Evolutionary conservation across 2,888 invertebrate genomes (phyloP), one percentile per base, ranked within the genome.

Genomic region (Pycnomerus fuliginosus): DNA sequence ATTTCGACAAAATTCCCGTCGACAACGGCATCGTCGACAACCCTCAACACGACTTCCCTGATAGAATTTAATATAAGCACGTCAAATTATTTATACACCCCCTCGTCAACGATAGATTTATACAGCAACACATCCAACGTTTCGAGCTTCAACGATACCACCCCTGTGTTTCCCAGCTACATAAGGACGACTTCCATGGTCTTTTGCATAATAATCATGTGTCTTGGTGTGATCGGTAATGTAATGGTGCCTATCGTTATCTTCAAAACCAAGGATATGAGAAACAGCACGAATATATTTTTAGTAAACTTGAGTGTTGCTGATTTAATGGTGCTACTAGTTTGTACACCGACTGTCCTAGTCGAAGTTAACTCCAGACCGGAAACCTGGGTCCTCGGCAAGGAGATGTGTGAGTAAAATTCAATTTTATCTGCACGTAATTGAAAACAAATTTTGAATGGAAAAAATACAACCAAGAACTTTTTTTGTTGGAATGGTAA

Each of bases 231-330:
- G 50, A 82, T 92, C 53, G 95, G 95, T 13, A 96, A 96, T 68
- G 80, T 92, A 49, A 89, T 95, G 84, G 95, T 94, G 66, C 92
- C 93, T 20, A 82, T 93, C 64, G 94, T 96, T 57, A 92, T 95
- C 55, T 79, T 91, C 65, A 87, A 88, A 70, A 91, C 91, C 34
- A 90, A 91, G 69, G 93, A 95, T 69, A 90, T 95, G 90, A 80
- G 92, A 64, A 94, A 92, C 67, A 92, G 94, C 38, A 95, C 95
- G 48, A 95, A 95, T 71, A 91, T 93, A 62, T 95, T 95, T 71
- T 80, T 96, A 64, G 89, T 94, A 72, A 95, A 95, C 73, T 76
- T 95, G 65, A 93, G 93, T 69, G 83, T 94, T 24, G 94, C 95
- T 10, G 95, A 96, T 74, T 75, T 95, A 59, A 84, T 93, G 78